Conservation (phyloP, 2,797 vertebrate species). For the Girardinus metallicus region DNA sequence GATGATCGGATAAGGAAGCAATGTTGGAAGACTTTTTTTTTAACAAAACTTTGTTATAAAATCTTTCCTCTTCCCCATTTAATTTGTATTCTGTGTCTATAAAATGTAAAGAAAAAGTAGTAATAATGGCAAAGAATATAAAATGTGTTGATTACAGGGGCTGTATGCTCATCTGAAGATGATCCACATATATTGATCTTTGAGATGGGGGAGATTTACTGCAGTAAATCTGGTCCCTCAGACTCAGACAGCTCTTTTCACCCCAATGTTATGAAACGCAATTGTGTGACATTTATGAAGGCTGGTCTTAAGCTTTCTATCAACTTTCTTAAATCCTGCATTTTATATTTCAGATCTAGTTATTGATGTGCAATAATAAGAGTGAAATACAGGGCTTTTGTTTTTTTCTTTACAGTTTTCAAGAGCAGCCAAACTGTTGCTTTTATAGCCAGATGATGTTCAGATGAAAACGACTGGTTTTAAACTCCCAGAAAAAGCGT, state of each 20-base stretch:
- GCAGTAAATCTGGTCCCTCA: constrained; percentile 7
- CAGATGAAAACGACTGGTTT: constrained; percentile 7
- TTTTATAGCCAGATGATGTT: not conserved
- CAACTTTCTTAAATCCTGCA: constrained; percentile 11
- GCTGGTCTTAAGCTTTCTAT: not conserved
- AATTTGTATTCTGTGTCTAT: constrained; percentile 3
- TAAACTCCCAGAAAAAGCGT: constrained; percentile 11
- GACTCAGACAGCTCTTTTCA: not conserved
- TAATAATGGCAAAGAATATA: not conserved
- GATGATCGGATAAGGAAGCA: constrained; percentile 18
- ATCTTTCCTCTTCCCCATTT: not conserved
- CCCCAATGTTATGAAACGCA: not conserved
- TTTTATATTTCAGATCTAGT: not conserved
- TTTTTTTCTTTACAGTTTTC: not conserved
- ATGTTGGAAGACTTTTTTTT: constrained; percentile 10
- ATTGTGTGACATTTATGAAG: not conserved
- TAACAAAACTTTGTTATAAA: not conserved
- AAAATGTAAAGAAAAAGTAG: not conserved
- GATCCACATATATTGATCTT: constrained; percentile 39
- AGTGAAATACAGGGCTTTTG: not conserved
- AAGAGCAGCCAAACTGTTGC: not conserved
- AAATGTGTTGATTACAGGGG: not conserved
- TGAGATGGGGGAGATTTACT: constrained; percentile 23
- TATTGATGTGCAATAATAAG: not conserved
- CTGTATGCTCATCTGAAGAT: constrained; percentile 4